A percentile compares a stretch with the other conserved stretches of the same genome.
phyloP scores from a whole-genome alignment of 2,888 invertebrate species.

The Galerucella pusilla region DNA sequence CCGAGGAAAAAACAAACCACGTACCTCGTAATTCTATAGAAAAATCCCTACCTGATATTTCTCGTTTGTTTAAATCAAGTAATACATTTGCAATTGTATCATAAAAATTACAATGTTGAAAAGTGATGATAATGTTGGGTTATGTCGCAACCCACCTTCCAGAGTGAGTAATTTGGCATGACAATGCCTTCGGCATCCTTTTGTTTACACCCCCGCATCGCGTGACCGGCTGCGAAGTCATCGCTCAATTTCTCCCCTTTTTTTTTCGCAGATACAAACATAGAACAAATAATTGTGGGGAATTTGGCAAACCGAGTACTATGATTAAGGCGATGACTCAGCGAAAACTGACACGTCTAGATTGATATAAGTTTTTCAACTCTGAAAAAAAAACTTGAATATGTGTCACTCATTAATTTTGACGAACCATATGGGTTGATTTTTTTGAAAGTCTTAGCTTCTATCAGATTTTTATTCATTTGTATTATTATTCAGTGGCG shows the following conservation, averaged over 20 bases:
- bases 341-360: not conserved
- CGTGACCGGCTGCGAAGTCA: conserved; percentile 28
- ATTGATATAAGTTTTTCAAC: not conserved
- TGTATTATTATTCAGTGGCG: not conserved
- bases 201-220: conserved; percentile 10
- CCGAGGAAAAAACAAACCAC: too few species aligned
- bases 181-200: conserved; percentile 12
- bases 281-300: conserved; percentile 1
- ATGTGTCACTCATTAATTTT: not conserved
- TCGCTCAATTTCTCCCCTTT: conserved; percentile 25
- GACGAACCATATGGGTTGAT: not conserved
- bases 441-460: not conserved
- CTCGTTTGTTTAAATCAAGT: too few species aligned
- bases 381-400: not conserved
- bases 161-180: not conserved
- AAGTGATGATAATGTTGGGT: not conserved
- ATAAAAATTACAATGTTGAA: too few species aligned
- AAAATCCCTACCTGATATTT: too few species aligned
- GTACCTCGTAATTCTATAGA: too few species aligned
- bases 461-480: not conserved
- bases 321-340: conserved; percentile 16
- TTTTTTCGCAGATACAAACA: conserved; percentile 13
- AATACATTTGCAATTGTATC: too few species aligned
- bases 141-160: not conserved
- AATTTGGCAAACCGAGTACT: conserved; percentile 11